Evolutionary conservation across 92 coral and sea anemone species (phyloP), one percentile per base, ranked within the genome.

Genomic region (Paragorgia papillata): DNA sequence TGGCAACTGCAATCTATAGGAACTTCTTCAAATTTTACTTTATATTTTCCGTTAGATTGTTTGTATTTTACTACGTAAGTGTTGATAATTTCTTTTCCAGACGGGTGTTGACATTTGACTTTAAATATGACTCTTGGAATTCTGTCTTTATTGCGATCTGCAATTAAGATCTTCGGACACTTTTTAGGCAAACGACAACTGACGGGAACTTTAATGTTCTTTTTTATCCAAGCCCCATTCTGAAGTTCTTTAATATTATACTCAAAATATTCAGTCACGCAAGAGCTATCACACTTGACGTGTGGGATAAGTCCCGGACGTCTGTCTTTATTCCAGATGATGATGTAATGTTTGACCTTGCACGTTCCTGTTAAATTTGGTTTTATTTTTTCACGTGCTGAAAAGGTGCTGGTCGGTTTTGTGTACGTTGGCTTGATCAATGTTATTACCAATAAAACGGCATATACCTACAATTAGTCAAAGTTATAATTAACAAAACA

Each of bases 161-260:
- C 58, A 51, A 17, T 17, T 19, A 51, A 5, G 17, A 3, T 51
- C 26, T 51, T 51, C 17, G 58, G 20, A 51, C 58, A 51, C 5
- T 51, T 51, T 51, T 4, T 51, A 7, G 58, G 58, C 17, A 51
- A 51, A 51, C 58, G 58, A 51, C 58, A 51, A 51, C 19, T 17
- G 58, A 51, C 58, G 7, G 58, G 8, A 17, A 51, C 26, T 51
- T 51, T 6, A 51, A 17, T 17, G 4, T 5, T 51, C 7, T 7
- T 51, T 51, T 51, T 17, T 6, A 3, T 6, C 58, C 58, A 51
- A 17, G 17, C 19, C 17, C 58, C 58, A 22, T 51, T 51, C 17
- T 6, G 6, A 3, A 17, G 6, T 51, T 17, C 58, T 51, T 6
- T 22, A 51, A 51, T 17, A 22, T 51, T 22, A 19, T 5, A 17